Conservation (phyloP, 2,797 vertebrate genomes). For the Aythya fuligula region DNA sequence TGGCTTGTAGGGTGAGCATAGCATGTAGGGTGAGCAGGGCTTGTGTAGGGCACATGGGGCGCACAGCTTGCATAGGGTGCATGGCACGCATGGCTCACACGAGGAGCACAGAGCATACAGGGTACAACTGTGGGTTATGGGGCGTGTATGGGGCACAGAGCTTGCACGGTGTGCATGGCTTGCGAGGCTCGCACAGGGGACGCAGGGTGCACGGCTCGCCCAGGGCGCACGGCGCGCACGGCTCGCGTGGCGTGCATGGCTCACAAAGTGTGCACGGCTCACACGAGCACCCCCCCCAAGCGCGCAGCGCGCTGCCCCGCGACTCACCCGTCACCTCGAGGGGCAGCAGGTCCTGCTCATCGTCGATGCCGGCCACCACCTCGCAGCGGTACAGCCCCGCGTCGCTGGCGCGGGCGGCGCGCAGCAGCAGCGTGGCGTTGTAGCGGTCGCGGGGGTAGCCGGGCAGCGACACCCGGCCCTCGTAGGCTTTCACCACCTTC, state of each 20-base stretch:
- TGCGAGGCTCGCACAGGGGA: background rate
- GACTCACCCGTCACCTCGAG: conserved; percentile 91
- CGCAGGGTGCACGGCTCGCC: fast-evolving
- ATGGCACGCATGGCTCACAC: background rate
- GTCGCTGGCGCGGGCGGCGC: conserved; percentile 88
- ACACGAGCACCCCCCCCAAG: background rate
- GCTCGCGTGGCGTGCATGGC: background rate
- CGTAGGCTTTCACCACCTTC: conserved; percentile 92
- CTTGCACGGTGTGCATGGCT: background rate
- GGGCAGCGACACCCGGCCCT: conserved; percentile 88
- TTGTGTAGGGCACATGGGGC: background rate
- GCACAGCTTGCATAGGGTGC: fast-evolving
- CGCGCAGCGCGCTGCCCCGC: background rate
- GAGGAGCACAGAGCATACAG: too few relatives aligned
- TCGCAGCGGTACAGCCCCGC: conserved; percentile 94
- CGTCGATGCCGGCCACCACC: conserved; percentile 93
- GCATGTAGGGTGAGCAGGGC: fast-evolving
- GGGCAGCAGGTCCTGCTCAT: conserved; percentile 93
- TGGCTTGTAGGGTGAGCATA: too few relatives aligned
- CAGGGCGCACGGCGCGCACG: background rate
- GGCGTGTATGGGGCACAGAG: background rate
- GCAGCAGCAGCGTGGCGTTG: conserved; percentile 89
- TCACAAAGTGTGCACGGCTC: too few relatives aligned
- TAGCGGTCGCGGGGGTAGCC: conserved; percentile 85
- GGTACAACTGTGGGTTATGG: background rate